Evolutionary conservation across 2,888 invertebrate species (phyloP).

Genomic region (Neria commutata): DNA sequence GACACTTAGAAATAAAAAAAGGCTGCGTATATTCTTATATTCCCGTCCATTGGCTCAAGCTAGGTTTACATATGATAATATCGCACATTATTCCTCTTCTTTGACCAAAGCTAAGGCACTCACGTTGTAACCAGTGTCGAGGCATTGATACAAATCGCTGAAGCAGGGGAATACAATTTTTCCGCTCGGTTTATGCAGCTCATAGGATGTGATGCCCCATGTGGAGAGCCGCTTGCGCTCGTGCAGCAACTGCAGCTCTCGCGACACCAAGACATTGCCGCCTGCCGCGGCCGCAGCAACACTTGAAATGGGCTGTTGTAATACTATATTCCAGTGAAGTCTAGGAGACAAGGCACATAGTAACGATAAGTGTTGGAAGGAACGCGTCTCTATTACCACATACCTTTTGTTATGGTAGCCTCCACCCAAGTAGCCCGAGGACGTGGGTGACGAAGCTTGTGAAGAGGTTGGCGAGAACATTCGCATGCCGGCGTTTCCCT

Average conservation of each 20-base stretch:
- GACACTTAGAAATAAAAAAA: no score
- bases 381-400: no score
- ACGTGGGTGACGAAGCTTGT: conserved; percentile 33
- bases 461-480: conserved; percentile 23
- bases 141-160: conserved; percentile 85
- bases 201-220: conserved; percentile 94
- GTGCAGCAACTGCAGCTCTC: conserved; percentile 89
- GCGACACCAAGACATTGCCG: conserved; percentile 69
- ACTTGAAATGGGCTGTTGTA: conserved; percentile 79
- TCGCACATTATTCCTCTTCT: no score
- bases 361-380: no score
- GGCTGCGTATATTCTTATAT: no score
- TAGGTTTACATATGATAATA: no score
- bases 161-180: conserved; percentile 91
- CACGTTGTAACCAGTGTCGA: conserved; percentile 75
- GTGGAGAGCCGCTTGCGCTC: conserved; percentile 90
- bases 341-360: conserved; percentile 50
- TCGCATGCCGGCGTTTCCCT: conserved; percentile 19
- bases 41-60: no score
- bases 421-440: background rate
- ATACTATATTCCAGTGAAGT: conserved; percentile 80
- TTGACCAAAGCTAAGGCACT: no score
- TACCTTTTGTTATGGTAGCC: conserved; percentile 14
- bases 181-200: conserved; percentile 80
- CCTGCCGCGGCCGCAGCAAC: conserved; percentile 59